Evolutionary conservation across 2,113 vertebrate species (phyloP).

Genomic region (Gavialis gangeticus): DNA sequence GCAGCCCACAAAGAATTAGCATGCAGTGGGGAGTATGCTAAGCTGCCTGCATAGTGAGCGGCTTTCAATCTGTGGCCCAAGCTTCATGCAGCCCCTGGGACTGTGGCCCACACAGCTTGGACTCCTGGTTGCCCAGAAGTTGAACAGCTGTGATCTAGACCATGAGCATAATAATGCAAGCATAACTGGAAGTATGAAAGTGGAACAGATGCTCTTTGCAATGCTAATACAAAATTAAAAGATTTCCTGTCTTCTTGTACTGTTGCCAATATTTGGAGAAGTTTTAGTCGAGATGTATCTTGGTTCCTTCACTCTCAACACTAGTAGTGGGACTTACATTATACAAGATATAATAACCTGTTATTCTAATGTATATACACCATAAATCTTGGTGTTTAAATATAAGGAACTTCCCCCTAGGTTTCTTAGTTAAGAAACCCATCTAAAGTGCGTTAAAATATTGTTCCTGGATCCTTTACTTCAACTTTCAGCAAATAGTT

Average conservation of each 20-base stretch:
- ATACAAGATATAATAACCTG: slow-evolving; percentile 68
- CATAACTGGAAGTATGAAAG: background rate
- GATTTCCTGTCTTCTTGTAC: slow-evolving; percentile 30
- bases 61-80: too few species aligned
- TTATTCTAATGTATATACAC: slow-evolving; percentile 71
- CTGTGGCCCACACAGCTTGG: background rate
- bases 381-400: slow-evolving; percentile 71
- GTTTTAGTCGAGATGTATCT: slow-evolving; percentile 59
- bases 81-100: too few species aligned
- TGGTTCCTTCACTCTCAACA: slow-evolving; percentile 51
- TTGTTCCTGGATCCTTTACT: slow-evolving; percentile 40
- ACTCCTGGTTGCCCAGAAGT: background rate
- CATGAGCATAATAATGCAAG: background rate
- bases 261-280: slow-evolving; percentile 21
- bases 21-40: too few species aligned
- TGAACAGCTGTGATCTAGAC: accelerated
- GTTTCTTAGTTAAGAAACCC: slow-evolving; percentile 37
- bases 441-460: slow-evolving; percentile 49
- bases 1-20: too few species aligned
- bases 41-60: too few species aligned
- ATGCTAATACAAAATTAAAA: background rate
- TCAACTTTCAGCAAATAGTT: slow-evolving; percentile 33
- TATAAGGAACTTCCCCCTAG: slow-evolving; percentile 54
- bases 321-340: slow-evolving; percentile 49
- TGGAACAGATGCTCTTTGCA: background rate